Evolutionary conservation across 2,888 invertebrate genomes (phyloP), one percentile per base, ranked within the genome.

Genomic region (Ormia ochracea): DNA sequence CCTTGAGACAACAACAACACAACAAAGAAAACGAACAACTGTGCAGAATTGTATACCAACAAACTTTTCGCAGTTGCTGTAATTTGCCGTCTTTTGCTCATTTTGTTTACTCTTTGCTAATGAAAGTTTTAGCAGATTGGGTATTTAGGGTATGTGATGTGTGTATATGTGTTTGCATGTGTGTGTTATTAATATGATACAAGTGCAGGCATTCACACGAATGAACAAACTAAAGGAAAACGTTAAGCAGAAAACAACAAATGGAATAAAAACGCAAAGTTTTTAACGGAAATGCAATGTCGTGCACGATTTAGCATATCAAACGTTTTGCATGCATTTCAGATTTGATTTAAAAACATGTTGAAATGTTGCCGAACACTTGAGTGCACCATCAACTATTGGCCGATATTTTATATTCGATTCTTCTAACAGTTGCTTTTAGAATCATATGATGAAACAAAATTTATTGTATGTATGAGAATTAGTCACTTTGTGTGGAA

Each of bases 221-320:
- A 14, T 43, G 31, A 5, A n/a, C 3, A 45, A n/a, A 33, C 4
- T 26, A 14, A 1, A 17, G 41, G 12, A 26, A 1, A 43, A 31
- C 19, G 17, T 41, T 17, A 36, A 56, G 4, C 21, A 26, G 3
- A n/a, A 3, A 38, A 48, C 9, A 0, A 50, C 31, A 31, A 52
- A 54, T 36, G 31, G 4, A 52, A n/a, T 9, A 17, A 56, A 45
- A 26, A 10, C 26, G 9, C 41, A 56, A 19, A 74, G 48, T 58
- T 74, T 12, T 56, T 56, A 69, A 66, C 43, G 75, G 79, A 75
- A 79, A 72, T 79, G 70, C 54, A 72, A 79, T 74, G 78, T 69
- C 65, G 68, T 74, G 78, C 74, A 70, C 66, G 75, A 66, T 48
- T 75, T 70, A 33, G 28, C 69, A 75, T 66, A 75, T 74, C 17